Percentiles rank a stretch among this genome's conserved stretches.
Evolutionary conservation across 2,888 invertebrate species (phyloP).

Genomic region (Notocelia uddmanniana): DNA sequence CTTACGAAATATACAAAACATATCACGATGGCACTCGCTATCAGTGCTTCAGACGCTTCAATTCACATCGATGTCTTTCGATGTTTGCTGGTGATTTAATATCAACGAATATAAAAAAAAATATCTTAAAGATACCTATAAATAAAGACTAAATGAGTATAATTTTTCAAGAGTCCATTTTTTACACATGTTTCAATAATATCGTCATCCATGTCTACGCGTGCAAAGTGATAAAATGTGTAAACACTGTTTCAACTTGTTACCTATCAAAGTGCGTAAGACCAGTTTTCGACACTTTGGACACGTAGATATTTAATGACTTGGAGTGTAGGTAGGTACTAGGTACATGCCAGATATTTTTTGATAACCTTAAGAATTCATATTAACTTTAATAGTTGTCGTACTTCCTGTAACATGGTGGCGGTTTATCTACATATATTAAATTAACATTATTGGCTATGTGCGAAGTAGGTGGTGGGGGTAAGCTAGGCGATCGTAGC

Average conservation of each 20-base stretch:
- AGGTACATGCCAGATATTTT: neutral
- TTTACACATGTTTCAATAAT: neutral
- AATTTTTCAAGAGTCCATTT: slow-evolving; percentile 38
- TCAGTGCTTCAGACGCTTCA: slow-evolving; percentile 79
- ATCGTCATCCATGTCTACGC: neutral
- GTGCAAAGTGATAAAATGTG: neutral
- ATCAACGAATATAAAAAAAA: slow-evolving; percentile 43
- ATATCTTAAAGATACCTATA: slow-evolving; percentile 52
- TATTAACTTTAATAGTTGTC: neutral
- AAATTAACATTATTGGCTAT: too few relatives aligned
- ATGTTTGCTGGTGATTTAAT: slow-evolving; percentile 33
- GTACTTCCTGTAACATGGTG: neutral
- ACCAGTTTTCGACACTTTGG: neutral
- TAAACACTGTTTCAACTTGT: neutral
- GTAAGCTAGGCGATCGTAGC: too few relatives aligned
- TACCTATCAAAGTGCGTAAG: neutral
- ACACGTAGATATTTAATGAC: neutral
- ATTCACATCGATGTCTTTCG: slow-evolving; percentile 57
- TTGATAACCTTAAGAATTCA: neutral
- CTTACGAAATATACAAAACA: slow-evolving; percentile 84
- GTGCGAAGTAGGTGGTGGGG: too few relatives aligned
- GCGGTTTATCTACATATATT: too few relatives aligned
- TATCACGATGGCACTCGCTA: slow-evolving; percentile 85
- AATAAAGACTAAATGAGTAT: slow-evolving; percentile 58
- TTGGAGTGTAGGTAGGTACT: neutral